phyloP scores from a whole-genome alignment of 2,113 vertebrate species.

The Argyrosomus japonicus region DNA sequence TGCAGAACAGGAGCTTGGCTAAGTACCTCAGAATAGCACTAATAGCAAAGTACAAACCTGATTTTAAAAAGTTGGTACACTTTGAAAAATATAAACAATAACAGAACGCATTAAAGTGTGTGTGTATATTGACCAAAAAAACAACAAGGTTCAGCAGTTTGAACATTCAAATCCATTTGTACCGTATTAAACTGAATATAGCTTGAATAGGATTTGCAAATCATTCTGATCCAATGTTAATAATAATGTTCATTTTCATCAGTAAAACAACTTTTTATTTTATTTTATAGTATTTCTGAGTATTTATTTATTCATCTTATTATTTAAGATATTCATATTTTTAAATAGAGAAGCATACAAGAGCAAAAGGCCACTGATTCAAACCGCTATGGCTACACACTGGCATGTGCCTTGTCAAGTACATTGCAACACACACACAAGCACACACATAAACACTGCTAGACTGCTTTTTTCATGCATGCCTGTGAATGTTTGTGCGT shows the following conservation, averaged over 20 bases:
- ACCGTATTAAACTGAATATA: no score
- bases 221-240: no score
- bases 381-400: not conserved
- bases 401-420: conserved; percentile 5
- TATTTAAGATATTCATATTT: not conserved
- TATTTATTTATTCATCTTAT: not conserved
- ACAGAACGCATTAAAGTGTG: no score
- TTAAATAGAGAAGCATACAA: not conserved
- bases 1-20: not conserved
- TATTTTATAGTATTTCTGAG: not conserved
- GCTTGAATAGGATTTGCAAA: no score
- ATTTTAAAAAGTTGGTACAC: no score
- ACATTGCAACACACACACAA: not conserved
- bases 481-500: conserved; percentile 8
- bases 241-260: not conserved
- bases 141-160: no score
- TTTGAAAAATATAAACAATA: no score
- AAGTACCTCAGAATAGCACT: not conserved
- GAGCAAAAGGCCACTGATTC: not conserved
- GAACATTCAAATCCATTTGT: no score
- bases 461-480: not conserved
- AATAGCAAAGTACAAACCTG: no score
- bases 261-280: not conserved
- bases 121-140: no score
- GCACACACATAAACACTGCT: conserved; percentile 5